Percentiles rank a stretch among this genome's conserved stretches.
Conservation (phyloP, 2,797 vertebrate species). For the Melanotaenia boesemani region DNA sequence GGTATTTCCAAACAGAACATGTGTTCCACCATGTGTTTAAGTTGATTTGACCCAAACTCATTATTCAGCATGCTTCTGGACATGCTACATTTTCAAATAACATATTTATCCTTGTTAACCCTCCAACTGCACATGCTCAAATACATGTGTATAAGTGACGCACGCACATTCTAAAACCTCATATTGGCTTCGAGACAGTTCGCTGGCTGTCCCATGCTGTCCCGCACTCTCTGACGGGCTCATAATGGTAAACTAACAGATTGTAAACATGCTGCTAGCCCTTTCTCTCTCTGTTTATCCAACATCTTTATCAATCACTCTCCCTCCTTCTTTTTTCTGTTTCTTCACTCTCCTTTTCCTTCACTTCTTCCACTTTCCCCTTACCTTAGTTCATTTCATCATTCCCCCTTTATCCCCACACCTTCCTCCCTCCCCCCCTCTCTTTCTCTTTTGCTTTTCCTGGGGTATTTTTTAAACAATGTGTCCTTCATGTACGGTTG, state of each 20-base stretch:
- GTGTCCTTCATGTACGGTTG: slow-evolving; percentile 99
- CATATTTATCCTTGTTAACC: slow-evolving; percentile 11
- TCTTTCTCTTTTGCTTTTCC: slow-evolving; percentile 82
- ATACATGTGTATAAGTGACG: slow-evolving; percentile 33
- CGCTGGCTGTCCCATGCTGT: slow-evolving; percentile 83
- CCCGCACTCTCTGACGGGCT: slow-evolving; percentile 91
- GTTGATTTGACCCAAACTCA: slow-evolving; percentile 3
- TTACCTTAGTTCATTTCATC: slow-evolving; percentile 87
- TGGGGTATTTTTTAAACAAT: slow-evolving; percentile 99
- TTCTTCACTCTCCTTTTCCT: slow-evolving; percentile 13
- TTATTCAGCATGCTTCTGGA: slow-evolving; percentile 32
- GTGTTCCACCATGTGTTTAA: slow-evolving; percentile 18
- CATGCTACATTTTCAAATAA: slow-evolving; percentile 32
- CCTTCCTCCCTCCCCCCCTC: slow-evolving; percentile 77
- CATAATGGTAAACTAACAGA: slow-evolving; percentile 97
- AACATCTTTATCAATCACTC: slow-evolving; percentile 54
- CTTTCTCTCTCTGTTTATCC: slow-evolving; percentile 47
- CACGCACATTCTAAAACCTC: slow-evolving; percentile 42
- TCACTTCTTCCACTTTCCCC: slow-evolving; percentile 72
- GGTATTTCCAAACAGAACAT: slow-evolving; percentile 7
- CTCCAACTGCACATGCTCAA: slow-evolving; percentile 27
- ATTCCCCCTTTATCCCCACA: slow-evolving; percentile 85
- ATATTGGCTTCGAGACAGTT: slow-evolving; percentile 64
- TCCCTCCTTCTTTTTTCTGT: slow-evolving; percentile 35
- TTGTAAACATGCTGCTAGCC: slow-evolving; percentile 92